A percentile compares a stretch with the other conserved stretches of the same genome.
These are phyloP conservation scores for Orchesellides sinensis DNA, from an alignment of 2,888 invertebrate genomes.

Conservation along the genomic window DNA sequence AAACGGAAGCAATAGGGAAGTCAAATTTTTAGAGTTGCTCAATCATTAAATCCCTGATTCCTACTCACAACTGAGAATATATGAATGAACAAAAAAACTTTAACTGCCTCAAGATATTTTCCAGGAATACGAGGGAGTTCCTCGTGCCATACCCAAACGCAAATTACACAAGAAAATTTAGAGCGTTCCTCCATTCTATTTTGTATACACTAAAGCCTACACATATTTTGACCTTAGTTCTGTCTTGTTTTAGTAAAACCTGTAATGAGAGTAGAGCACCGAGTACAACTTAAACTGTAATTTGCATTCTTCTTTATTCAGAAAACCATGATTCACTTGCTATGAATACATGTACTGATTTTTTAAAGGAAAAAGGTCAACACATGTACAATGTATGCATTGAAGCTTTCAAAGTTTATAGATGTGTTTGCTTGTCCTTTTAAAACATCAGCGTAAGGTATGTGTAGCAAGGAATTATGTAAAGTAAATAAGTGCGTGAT, in stretches of 20 bases:
- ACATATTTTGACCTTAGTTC: too few relatives aligned
- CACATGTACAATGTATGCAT: neutral
- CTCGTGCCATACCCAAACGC: neutral
- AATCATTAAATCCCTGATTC: conserved; percentile 3
- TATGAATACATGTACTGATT: too few relatives aligned
- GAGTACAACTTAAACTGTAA: too few relatives aligned
- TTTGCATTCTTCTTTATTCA: too few relatives aligned
- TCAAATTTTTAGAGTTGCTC: neutral
- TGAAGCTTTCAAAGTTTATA: neutral
- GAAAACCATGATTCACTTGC: too few relatives aligned
- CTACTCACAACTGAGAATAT: conserved; percentile 19
- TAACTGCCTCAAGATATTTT: conserved; percentile 25
- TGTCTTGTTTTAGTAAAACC: too few relatives aligned
- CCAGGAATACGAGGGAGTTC: conserved; percentile 22
- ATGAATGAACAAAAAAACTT: conserved; percentile 61
- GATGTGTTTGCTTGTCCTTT: too few relatives aligned
- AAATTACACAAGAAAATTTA: too few relatives aligned
- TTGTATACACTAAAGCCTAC: neutral
- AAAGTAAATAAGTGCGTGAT: conserved; percentile 35
- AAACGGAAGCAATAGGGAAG: conserved; percentile 54
- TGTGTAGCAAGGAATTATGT: neutral
- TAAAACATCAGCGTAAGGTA: too few relatives aligned
- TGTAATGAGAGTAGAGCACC: too few relatives aligned
- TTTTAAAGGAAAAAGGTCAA: neutral
- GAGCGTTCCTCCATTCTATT: too few relatives aligned